A percentile compares a stretch with the other conserved stretches of the same genome.
These are phyloP conservation scores for Holcopasites calliopsidis DNA, from an alignment of 1,140 invertebrate genomes.

Conservation along the genomic window DNA sequence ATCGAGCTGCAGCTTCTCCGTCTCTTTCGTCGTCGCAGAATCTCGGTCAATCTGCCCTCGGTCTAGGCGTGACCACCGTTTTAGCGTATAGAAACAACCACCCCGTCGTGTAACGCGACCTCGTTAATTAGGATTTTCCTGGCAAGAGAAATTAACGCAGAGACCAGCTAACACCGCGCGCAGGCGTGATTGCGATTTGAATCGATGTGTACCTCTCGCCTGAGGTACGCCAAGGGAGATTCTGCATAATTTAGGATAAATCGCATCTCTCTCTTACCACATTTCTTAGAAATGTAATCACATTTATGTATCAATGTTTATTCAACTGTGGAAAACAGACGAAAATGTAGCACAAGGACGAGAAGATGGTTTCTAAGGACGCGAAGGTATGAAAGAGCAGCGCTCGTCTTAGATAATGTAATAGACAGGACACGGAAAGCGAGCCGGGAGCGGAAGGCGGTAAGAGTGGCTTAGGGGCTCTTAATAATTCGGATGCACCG, in stretches of 20 bases:
- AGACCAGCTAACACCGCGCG: slow-evolving; percentile 53
- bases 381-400: background rate
- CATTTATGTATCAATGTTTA: too few species aligned
- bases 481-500: slow-evolving; percentile 72
- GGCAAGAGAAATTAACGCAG: slow-evolving; percentile 60
- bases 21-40: slow-evolving; percentile 23
- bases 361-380: background rate
- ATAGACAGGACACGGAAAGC: slow-evolving; percentile 55
- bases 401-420: slow-evolving; percentile 67
- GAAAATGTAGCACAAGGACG: too few species aligned
- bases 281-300: too few species aligned
- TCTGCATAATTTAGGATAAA: too few species aligned
- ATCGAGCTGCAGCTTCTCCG: slow-evolving; percentile 41
- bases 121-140: slow-evolving; percentile 68
- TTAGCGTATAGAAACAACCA: slow-evolving; percentile 7
- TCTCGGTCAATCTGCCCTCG: slow-evolving; percentile 37
- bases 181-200: slow-evolving; percentile 44
- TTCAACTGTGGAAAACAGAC: too few species aligned
- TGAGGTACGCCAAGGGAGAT: too few species aligned
- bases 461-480: slow-evolving; percentile 72
- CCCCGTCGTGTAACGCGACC: slow-evolving; percentile 47
- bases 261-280: too few species aligned
- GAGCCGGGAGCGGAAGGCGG: slow-evolving; percentile 40
- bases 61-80: slow-evolving; percentile 5
- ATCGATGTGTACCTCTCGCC: slow-evolving; percentile 10